A percentile compares a stretch with the other conserved stretches of the same genome.
Evolutionary conservation across 2,113 vertebrate species (phyloP).

Genomic region (Diadophis punctatus): DNA sequence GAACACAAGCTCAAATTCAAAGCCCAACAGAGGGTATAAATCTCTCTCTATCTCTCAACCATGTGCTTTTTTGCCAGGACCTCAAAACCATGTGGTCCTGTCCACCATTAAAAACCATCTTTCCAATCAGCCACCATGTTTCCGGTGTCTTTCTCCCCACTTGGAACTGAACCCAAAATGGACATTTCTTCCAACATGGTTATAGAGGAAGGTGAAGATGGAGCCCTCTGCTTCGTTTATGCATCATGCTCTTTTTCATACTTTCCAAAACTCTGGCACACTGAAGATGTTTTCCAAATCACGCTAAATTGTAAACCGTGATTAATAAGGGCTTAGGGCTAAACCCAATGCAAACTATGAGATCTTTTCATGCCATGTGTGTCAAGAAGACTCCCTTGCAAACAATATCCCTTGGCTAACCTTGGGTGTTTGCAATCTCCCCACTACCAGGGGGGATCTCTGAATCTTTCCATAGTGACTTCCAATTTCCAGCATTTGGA

Average conservation of each 20-base stretch:
- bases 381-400: neutral
- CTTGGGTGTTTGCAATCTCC: neutral
- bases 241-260: neutral
- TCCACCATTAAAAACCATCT: too few relatives aligned
- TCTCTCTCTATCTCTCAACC: too few relatives aligned
- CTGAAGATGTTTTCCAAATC: neutral
- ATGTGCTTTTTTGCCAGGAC: too few relatives aligned
- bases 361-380: neutral
- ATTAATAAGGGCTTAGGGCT: neutral
- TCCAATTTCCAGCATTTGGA: neutral
- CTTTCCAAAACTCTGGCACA: neutral
- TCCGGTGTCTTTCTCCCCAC: too few relatives aligned
- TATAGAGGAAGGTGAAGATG: neutral
- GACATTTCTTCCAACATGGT: neutral
- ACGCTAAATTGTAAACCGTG: neutral
- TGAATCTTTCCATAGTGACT: neutral
- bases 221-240: neutral
- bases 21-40: too few relatives aligned
- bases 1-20: too few relatives aligned
- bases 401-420: neutral
- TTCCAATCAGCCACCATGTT: too few relatives aligned
- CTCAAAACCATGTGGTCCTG: too few relatives aligned
- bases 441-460: neutral
- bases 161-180: too few relatives aligned
- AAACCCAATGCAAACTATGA: neutral